Percentiles rank a stretch among this genome's conserved stretches.
Evolutionary conservation across 2,113 vertebrate species (phyloP).

Genomic region (Poeciliopsis turrubarensis): DNA sequence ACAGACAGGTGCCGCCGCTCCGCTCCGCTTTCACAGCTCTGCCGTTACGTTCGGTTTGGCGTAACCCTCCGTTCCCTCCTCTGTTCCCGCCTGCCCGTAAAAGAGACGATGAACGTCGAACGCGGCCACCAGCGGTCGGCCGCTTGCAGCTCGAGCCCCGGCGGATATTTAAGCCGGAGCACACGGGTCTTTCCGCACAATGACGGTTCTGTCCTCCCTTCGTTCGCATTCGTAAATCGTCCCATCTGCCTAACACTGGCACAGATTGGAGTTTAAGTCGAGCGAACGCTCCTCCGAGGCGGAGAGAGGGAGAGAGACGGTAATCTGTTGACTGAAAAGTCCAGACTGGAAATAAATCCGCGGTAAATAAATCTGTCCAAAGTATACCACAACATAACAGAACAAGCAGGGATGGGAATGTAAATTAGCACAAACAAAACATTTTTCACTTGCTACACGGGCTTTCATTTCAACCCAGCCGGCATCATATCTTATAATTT

Average conservation of each 20-base stretch:
- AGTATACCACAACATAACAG: neutral
- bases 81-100: neutral
- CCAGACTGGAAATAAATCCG: neutral
- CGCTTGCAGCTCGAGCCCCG: neutral
- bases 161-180: too few relatives aligned
- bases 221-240: neutral
- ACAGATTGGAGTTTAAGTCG: constrained; percentile 55
- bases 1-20: constrained; percentile 75
- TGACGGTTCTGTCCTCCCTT: neutral
- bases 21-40: constrained; percentile 1
- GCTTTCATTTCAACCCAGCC: neutral
- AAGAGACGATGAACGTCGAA: neutral
- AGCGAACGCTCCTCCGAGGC: constrained; percentile 34
- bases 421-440: neutral
- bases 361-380: neutral
- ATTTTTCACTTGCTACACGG: neutral
- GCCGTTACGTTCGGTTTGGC: neutral
- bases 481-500: too few relatives aligned
- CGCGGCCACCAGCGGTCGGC: neutral
- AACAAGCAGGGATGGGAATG: neutral
- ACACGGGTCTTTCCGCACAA: neutral
- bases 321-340: constrained; percentile 1
- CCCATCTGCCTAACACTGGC: constrained; percentile 39
- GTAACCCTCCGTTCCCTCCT: neutral
- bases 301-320: neutral